A percentile compares a stretch with the other conserved stretches of the same genome.
Evolutionary conservation across 2,888 invertebrate species (phyloP).

Genomic region (Frankliniella intonsa): DNA sequence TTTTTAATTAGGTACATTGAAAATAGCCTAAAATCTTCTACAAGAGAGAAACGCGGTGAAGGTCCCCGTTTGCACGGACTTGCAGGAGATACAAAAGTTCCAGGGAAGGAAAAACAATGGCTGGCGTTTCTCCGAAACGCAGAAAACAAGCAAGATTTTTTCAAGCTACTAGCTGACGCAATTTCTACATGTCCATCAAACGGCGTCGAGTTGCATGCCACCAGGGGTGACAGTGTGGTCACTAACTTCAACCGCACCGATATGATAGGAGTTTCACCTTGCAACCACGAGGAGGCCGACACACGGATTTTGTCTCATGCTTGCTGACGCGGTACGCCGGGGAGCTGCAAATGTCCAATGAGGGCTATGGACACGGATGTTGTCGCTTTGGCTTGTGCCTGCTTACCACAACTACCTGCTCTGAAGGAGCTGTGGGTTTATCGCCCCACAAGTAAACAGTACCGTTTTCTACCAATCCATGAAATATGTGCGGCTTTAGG

Average conservation of each 20-base stretch:
- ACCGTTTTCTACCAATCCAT: background rate
- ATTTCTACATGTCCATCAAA: background rate
- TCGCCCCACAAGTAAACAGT: background rate
- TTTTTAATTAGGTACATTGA: background rate
- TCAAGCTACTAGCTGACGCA: background rate
- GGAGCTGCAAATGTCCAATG: background rate
- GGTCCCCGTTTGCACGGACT: background rate
- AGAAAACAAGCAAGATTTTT: background rate
- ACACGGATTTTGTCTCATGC: background rate
- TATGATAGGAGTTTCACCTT: background rate
- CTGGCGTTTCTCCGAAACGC: background rate
- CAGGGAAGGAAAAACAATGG: background rate
- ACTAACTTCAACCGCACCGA: background rate
- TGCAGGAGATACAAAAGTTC: background rate
- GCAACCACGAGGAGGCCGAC: background rate
- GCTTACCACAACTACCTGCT: background rate
- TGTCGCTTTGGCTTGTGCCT: background rate
- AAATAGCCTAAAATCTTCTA: background rate
- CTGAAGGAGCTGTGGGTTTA: background rate
- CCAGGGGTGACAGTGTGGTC: background rate
- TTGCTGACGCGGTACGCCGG: background rate
- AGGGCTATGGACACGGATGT: background rate
- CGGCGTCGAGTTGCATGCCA: background rate
- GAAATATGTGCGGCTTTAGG: background rate
- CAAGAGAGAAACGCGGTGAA: background rate